Conservation (phyloP, 2,888 invertebrate genomes). For the Ctena decussata region DNA sequence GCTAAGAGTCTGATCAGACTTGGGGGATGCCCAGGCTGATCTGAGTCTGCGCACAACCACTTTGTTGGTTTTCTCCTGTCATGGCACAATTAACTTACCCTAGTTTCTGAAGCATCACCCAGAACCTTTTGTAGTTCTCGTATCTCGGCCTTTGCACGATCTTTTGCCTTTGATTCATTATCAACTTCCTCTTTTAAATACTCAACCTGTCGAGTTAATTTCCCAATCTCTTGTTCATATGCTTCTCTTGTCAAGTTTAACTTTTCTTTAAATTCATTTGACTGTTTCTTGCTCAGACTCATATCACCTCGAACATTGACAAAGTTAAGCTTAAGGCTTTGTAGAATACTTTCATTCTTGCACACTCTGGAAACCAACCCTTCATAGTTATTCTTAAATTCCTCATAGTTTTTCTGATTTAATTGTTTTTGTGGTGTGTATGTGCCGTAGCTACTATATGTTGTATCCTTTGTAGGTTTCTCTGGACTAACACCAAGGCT, state of each 20-base stretch:
- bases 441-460: not conserved
- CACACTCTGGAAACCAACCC: constrained; percentile 78
- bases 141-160: constrained; percentile 71
- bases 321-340: constrained; percentile 80
- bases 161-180: constrained; percentile 71
- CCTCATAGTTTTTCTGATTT: constrained; percentile 61
- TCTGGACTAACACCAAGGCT: constrained; percentile 70
- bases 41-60: no score
- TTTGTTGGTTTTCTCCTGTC: no score
- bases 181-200: constrained; percentile 74
- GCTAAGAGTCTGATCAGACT: no score
- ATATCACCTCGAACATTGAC: constrained; percentile 77
- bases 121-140: constrained; percentile 76
- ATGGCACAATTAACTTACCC: constrained; percentile 73
- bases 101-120: constrained; percentile 73
- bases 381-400: constrained; percentile 74
- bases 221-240: constrained; percentile 78
- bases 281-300: constrained; percentile 73
- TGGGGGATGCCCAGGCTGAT: no score
- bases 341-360: constrained; percentile 82
- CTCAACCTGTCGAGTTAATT: constrained; percentile 74
- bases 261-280: constrained; percentile 74
- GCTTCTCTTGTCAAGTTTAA: constrained; percentile 71
- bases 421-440: constrained; percentile 33
- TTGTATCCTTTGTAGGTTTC: constrained; percentile 26